Base-by-base conservation (phyloP, 92 coral and sea anemone species). In the Montipora capitata region DNA sequence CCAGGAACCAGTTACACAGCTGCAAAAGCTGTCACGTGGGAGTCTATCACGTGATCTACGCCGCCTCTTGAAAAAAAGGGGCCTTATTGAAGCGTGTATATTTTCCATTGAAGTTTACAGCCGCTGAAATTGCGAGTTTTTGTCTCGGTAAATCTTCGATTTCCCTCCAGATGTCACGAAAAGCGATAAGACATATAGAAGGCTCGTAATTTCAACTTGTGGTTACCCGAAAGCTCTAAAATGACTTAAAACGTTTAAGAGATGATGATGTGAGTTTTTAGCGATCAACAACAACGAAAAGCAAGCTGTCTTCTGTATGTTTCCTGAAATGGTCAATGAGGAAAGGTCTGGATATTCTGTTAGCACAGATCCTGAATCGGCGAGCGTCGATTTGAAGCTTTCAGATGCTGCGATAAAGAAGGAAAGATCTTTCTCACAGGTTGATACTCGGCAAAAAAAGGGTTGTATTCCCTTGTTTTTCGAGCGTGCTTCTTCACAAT, bases 401-500 rank as follows among this genome's bases (percentile, higher is more conserved):
- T 75, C 96, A 4, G 59, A 2, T 68, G 77, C 93, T 14, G 89
- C 93, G 80, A 85, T 96, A 15, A 98, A 98, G 93, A 98, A 98
- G 87, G 99, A 96, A 68, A 93, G 99, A 59, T 98, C 99, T 11
- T 98, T 91, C 85, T 98, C 99, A 65, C 99, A 98, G 88, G 99
- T 98, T 68, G 99, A 98, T 86, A 98, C 99, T 77, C 98, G 99
- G 42, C 89, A 89, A 76, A 96, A 98, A 88, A 98, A 98, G 75
- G 99, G 99, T 7, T 98, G 98, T 79, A 93, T 98, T 83, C 99
- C 99, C 81, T 92, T 98, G 91, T 96, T 92, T 89, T 98, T 98
- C 87, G 99, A 98, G 84, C 98, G 99, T 77, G 99, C 99, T 70
- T 98, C 99, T 86, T 98, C 99, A 74, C 96, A 92, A 48, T 98